Conservation (phyloP, 2,888 invertebrate genomes). For the Chymomyza procnemis region DNA sequence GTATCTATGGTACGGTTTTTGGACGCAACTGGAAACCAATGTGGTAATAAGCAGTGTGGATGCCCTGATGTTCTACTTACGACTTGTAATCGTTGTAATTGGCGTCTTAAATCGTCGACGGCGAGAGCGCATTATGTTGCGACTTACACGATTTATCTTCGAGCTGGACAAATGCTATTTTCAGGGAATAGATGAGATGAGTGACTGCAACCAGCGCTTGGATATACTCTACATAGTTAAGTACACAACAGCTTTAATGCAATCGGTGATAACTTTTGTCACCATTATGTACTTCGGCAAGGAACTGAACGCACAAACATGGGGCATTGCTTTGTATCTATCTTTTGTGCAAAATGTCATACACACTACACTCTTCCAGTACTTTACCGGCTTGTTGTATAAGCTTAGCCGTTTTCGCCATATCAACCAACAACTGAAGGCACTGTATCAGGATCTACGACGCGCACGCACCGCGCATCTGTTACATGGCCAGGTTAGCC, state of each 20-base stretch:
- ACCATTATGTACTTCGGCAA: neutral
- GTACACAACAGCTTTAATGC: neutral
- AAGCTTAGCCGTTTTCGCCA: neutral
- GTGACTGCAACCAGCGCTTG: neutral
- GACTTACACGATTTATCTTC: neutral
- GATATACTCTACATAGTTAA: conserved; percentile 2
- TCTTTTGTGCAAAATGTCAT: neutral
- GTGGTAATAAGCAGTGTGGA: neutral
- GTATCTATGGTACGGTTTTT: neutral
- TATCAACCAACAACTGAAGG: neutral
- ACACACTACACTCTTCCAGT: conserved; percentile 3
- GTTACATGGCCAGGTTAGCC: neutral
- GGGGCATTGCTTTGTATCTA: neutral
- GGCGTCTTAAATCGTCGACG: neutral
- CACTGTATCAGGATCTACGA: neutral
- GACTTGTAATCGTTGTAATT: neutral
- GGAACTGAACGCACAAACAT: neutral
- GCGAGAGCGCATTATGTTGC: neutral
- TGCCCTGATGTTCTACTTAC: neutral
- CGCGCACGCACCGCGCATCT: neutral
- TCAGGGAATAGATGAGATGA: neutral
- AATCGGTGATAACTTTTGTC: neutral
- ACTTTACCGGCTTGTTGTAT: conserved; percentile 5
- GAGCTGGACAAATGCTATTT: neutral
- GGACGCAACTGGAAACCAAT: neutral